Conservation (phyloP, 2,797 vertebrate species). For the Cuniculus paca region DNA sequence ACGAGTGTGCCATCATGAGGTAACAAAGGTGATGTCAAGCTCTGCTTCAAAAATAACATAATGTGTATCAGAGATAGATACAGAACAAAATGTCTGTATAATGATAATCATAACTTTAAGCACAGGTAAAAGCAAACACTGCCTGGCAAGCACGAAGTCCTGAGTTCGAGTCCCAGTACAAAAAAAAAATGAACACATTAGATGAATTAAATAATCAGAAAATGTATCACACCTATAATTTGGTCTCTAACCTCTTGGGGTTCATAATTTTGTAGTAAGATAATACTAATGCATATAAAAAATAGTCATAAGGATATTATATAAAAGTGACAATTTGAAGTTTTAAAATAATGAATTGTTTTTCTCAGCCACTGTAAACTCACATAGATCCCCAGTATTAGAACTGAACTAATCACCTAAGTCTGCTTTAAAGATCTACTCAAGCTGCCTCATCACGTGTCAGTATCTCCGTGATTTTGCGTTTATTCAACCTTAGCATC, state of each 20-base stretch:
- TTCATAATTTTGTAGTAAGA: slow-evolving; percentile 27
- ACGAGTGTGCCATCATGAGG: slow-evolving; percentile 74
- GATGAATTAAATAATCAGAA: slow-evolving; percentile 33
- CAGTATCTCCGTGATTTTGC: background rate
- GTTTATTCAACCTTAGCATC: background rate
- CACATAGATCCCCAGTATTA: background rate
- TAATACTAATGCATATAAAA: background rate
- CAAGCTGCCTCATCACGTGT: background rate
- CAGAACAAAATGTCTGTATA: background rate
- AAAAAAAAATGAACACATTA: background rate
- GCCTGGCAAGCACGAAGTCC: too few relatives aligned
- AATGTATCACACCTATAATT: background rate
- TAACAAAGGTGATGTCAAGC: background rate
- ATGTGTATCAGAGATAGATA: background rate
- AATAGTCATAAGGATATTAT: background rate
- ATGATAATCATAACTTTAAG: background rate
- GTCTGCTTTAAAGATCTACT: background rate
- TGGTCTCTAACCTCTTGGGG: background rate
- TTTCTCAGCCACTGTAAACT: background rate
- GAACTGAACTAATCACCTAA: background rate
- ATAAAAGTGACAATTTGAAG: background rate
- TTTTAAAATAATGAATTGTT: background rate
- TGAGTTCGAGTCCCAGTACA: too few relatives aligned
- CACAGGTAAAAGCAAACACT: background rate
- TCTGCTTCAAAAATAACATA: slow-evolving; percentile 43